Base-by-base conservation (phyloP, 2,888 invertebrate species). In the Sicus ferrugineus region DNA sequence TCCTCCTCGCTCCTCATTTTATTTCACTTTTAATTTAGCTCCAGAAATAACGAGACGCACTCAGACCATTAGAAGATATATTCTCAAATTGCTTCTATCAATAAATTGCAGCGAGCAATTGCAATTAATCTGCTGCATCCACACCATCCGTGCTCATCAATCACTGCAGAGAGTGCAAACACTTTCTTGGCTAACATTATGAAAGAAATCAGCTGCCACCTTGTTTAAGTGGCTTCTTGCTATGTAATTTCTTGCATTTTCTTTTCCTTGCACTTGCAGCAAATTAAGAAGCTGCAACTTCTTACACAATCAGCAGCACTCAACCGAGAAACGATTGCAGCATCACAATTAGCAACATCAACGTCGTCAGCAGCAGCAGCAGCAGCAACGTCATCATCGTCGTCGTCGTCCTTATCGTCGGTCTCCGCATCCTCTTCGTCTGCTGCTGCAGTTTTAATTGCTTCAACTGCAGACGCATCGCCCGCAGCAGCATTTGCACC, bases 331-430 rank as follows among this genome's bases (percentile, higher is more conserved):
- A 82, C 83, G 74, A 83, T 84, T 76, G 83, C 85, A 75, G 82
- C 85, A 73, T 85, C 85, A 73, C 83, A 84, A 81, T 81, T 84
- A 80, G 84, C 84, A 75, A 83, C 85, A 77, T 84, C 84, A 76
- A 84, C 82, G 75, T 80, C 77, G 69, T 74, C 76, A 69, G 73
- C 76, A 70, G 71, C 75, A 69, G 73, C 73, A 54, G 72, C 74
- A 66, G 72, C 73, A 61, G 73, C 74, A 65, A 72, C 73, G 38
- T 77, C 78, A 65, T 73, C 73, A 71, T 76, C 78, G 34, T 72
- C 75, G 54, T 64, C 71, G 66, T 73, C 77, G 52, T 74, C 79
- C 16, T 72, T 75, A 73, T 76, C 75, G 38, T 50, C 73, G 6
- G 72, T 77, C n/a, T 72, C 76, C 72, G 76, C 75, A 54, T 52